Percentiles rank a stretch among this genome's conserved stretches.
phyloP scores from a whole-genome alignment of 2,113 vertebrate species.

The Mesembrinibis cayennensis region DNA sequence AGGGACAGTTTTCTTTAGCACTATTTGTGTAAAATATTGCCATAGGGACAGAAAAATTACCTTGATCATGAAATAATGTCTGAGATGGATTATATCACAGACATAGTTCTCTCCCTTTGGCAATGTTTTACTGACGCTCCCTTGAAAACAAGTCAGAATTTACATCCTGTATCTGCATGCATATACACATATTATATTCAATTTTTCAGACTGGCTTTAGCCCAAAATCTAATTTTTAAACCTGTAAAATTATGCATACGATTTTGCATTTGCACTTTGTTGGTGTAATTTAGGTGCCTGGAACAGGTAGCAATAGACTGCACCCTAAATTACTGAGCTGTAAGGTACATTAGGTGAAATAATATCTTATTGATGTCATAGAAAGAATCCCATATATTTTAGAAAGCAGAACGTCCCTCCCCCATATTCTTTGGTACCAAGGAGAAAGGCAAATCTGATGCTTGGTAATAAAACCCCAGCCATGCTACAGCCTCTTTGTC shows the following conservation, averaged over 20 bases:
- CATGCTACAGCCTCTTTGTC: not conserved
- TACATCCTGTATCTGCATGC: not conserved
- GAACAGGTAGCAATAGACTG: not conserved
- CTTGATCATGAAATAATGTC: constrained; percentile 18
- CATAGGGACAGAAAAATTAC: constrained; percentile 21
- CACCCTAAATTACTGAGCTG: not conserved
- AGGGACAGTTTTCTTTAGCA: not conserved
- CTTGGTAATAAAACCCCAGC: not conserved
- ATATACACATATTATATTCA: not conserved
- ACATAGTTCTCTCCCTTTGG: not conserved
- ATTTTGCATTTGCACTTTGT: not conserved
- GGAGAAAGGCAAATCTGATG: not conserved
- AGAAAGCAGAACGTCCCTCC: not conserved
- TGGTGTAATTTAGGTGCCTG: not conserved
- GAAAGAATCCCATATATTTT: not conserved
- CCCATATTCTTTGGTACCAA: not conserved
- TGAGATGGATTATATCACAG: not conserved
- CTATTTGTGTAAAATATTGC: constrained; percentile 37
- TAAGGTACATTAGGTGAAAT: not conserved
- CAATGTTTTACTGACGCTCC: not conserved
- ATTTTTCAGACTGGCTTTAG: not conserved
- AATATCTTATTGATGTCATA: not conserved
- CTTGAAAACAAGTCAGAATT: constrained; percentile 37
- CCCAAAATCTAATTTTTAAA: not conserved
- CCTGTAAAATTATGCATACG: not conserved